Conservation (phyloP, 1,140 invertebrate genomes). For the Pogonognathellus flavescens region DNA sequence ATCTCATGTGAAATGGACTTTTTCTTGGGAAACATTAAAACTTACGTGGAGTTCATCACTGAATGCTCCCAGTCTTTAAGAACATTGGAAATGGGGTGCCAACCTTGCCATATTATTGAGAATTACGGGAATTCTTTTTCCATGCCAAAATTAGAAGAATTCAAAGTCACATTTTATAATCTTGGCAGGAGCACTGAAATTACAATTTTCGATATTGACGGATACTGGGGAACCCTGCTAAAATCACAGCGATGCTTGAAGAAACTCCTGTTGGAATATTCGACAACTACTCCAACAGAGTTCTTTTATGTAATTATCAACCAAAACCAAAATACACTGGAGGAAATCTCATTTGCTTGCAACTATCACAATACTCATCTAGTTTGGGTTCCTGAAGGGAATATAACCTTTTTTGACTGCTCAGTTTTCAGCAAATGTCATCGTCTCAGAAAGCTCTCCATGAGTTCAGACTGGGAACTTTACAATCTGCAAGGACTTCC, state of each 20-base stretch:
- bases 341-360: not conserved
- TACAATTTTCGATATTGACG: not conserved
- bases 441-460: not conserved
- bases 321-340: not conserved
- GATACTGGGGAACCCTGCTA: not conserved
- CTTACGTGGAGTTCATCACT: not conserved
- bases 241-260: too few relatives aligned
- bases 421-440: not conserved
- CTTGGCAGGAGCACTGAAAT: not conserved
- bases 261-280: too few relatives aligned
- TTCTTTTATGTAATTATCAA: too few relatives aligned
- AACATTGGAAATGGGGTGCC: not conserved
- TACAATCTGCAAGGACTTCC: not conserved
- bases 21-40: not conserved
- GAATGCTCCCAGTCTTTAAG: not conserved
- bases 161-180: not conserved
- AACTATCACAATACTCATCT: not conserved
- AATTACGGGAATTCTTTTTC: not conserved
- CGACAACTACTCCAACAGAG: too few relatives aligned
- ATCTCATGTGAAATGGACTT: not conserved
- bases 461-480: slow-evolving; percentile 13
- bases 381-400: not conserved
- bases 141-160: not conserved
- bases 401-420: not conserved
- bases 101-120: not conserved